A percentile compares a stretch with the other conserved stretches of the same genome.
phyloP scores from a whole-genome alignment of 2,113 vertebrate species.

The Nanorana parkeri region DNA sequence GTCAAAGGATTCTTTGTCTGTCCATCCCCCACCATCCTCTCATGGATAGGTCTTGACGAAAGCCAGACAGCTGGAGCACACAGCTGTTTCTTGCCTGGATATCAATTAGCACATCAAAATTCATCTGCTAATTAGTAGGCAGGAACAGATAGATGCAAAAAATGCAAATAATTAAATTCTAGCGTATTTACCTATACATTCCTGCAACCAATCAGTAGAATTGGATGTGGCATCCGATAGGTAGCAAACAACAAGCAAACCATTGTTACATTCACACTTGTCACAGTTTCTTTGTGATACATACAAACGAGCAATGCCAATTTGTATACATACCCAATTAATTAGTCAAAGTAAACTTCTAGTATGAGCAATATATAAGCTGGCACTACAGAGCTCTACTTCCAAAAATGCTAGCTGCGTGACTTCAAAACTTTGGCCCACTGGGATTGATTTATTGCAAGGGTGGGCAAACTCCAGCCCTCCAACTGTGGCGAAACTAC shows the following conservation, averaged over 20 bases:
- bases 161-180: conserved; percentile 62
- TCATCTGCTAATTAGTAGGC: conserved; percentile 72
- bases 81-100: conserved; percentile 69
- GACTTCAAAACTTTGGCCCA: neutral
- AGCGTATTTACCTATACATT: conserved; percentile 55
- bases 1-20: conserved; percentile 58
- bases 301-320: neutral
- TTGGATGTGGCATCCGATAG: neutral
- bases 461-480: no score
- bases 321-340: neutral
- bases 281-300: neutral
- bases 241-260: neutral
- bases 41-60: conserved; percentile 59
- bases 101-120: conserved; percentile 71
- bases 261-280: neutral
- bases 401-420: neutral
- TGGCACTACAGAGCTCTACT: neutral
- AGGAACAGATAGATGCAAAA: conserved; percentile 50
- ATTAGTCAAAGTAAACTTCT: neutral
- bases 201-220: conserved; percentile 44
- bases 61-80: conserved; percentile 66
- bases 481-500: no score
- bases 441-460: no score
- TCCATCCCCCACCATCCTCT: conserved; percentile 9
- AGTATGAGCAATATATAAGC: no score